Evolutionary conservation across 2,113 vertebrate species (phyloP).

Genomic region (Crotalus viridis): DNA sequence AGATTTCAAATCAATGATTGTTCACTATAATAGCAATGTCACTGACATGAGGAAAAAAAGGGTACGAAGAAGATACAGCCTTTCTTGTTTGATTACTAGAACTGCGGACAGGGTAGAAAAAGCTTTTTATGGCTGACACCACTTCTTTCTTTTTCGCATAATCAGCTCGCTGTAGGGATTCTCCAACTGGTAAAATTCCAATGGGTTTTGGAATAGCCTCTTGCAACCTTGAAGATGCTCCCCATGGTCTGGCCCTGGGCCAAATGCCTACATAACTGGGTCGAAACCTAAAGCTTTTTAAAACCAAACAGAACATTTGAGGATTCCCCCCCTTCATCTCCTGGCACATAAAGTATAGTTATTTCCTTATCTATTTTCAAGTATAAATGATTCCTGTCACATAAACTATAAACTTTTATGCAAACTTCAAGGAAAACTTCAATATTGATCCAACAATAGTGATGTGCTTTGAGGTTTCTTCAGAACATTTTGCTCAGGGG

Average conservation of each 20-base stretch:
- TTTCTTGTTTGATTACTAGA: conserved; percentile 19
- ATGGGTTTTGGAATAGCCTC: not conserved
- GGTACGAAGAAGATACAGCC: not conserved
- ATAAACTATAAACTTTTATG: conserved; percentile 18
- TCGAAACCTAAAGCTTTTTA: conserved; percentile 35
- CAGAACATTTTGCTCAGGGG: conserved; percentile 12
- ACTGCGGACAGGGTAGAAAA: not conserved
- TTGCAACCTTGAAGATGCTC: not conserved
- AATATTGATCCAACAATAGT: not conserved
- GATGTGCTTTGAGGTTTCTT: conserved; percentile 6
- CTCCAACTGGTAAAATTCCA: conserved; percentile 16
- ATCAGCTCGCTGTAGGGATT: not conserved
- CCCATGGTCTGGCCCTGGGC: conserved; percentile 16
- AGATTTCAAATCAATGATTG: not conserved
- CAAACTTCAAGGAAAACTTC: not conserved
- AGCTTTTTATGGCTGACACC: conserved; percentile 4
- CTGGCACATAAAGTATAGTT: conserved; percentile 47
- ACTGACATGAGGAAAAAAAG: not conserved
- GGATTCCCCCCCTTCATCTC: not conserved
- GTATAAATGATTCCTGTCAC: conserved; percentile 17
- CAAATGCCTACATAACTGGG: not conserved
- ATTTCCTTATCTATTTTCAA: conserved; percentile 31
- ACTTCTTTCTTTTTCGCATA: not conserved
- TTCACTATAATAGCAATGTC: not conserved
- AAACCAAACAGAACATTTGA: conserved; percentile 53